Percentiles rank a stretch among this genome's conserved stretches.
Evolutionary conservation across 2,888 invertebrate genomes (phyloP).

Genomic region (Amphipyra berbera): DNA sequence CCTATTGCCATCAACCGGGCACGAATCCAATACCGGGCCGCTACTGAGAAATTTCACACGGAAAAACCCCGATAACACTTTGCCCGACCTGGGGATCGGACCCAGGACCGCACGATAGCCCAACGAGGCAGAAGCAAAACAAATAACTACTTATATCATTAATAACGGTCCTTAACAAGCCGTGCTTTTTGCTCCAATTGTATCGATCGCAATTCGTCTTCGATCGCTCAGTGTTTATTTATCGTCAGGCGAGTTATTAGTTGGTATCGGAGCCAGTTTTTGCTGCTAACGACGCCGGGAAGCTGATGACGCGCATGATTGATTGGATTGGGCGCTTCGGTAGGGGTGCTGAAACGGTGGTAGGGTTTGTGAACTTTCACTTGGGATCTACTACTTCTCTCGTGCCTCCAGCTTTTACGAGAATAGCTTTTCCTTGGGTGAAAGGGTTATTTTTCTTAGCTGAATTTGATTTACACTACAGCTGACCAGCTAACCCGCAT

Average conservation of each 20-base stretch:
- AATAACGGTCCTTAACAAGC: slow-evolving; percentile 31
- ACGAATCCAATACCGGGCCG: no score
- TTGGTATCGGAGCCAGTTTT: slow-evolving; percentile 59
- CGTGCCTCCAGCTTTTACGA: no score
- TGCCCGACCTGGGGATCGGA: no score
- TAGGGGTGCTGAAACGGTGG: slow-evolving; percentile 39
- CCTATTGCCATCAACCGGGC: no score
- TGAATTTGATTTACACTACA: background rate
- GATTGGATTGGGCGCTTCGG: slow-evolving; percentile 60
- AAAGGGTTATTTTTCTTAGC: background rate
- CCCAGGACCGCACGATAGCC: no score
- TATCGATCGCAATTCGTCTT: slow-evolving; percentile 53
- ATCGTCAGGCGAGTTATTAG: slow-evolving; percentile 59
- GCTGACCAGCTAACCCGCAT: no score
- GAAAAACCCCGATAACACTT: no score
- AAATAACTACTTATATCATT: slow-evolving; percentile 32
- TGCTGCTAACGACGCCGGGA: slow-evolving; percentile 58
- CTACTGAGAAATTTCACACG: no score
- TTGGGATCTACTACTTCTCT: no score
- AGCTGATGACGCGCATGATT: slow-evolving; percentile 68
- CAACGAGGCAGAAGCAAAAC: no score
- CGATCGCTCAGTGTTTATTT: slow-evolving; percentile 61
- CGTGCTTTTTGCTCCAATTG: slow-evolving; percentile 55
- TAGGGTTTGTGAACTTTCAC: slow-evolving; percentile 6
- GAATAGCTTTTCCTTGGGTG: no score